phyloP scores from a whole-genome alignment of 2,888 invertebrate species.

The Spodoptera picta region DNA sequence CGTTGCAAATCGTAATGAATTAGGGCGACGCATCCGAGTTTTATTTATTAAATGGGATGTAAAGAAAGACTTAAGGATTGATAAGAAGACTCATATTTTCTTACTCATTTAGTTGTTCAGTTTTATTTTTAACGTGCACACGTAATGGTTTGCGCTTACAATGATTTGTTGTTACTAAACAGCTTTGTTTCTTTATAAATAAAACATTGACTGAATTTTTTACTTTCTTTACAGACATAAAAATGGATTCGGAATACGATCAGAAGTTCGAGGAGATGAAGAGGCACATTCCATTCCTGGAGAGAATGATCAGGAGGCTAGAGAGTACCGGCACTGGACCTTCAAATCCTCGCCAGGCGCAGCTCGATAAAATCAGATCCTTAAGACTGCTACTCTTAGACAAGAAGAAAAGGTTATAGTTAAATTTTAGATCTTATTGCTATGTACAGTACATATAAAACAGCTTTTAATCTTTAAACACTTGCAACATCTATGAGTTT shows the following conservation, averaged over 20 bases:
- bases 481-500: neutral
- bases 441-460: slow-evolving; percentile 1
- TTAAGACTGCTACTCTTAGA: slow-evolving; percentile 89
- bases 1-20: too few species aligned
- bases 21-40: too few species aligned
- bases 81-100: too few species aligned
- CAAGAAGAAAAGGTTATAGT: slow-evolving; percentile 88
- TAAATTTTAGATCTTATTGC: neutral
- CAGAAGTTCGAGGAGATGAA: slow-evolving; percentile 90
- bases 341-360: slow-evolving; percentile 87
- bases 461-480: neutral
- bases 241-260: slow-evolving; percentile 87
- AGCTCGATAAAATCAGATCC: slow-evolving; percentile 90
- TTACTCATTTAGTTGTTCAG: too few species aligned
- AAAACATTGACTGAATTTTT: neutral
- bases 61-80: too few species aligned
- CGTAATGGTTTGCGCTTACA: neutral
- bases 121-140: too few species aligned
- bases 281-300: slow-evolving; percentile 92
- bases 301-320: slow-evolving; percentile 90
- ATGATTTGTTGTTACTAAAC: neutral
- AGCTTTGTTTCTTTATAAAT: slow-evolving; percentile 22
- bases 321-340: slow-evolving; percentile 84
- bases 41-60: too few species aligned
- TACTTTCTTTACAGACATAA: slow-evolving; percentile 67